Base-by-base conservation (phyloP, 2,888 invertebrate genomes). In the Heliconius cydno region DNA sequence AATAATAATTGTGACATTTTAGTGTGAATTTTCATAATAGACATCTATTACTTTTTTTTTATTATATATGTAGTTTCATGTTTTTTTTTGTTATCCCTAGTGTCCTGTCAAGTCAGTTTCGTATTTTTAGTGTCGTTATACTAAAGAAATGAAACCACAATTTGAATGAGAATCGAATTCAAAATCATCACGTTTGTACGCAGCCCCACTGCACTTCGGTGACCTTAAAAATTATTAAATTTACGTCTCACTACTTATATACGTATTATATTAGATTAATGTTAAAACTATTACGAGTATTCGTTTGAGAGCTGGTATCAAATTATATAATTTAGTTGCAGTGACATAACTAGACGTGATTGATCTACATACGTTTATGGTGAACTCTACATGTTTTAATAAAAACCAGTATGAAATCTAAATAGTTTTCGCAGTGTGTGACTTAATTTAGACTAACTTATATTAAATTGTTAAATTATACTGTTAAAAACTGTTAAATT, bases 351-450 rank as follows among this genome's bases (percentile, higher is more conserved):
- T 68, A 68, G 68, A 68, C 13, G 13, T n/a, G 7, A n/a, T 41
- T 68, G 68, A 13, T 68, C 68, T 41, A 68, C 68, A 41, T 68
- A 34, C 22, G 68, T 68, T 68, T 38, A 68, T 38, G 68, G 13
- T 41, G n/a, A 72, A 19, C 30, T 57, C 72, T 52, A 65, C 2
- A 65, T 65, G 2, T 63, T n/a, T n/a, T 65, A 65, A 5, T 4
- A 19, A 13, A 22, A 57, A 72, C 57, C 41, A n/a, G 25, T 68
- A 38, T n/a, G 38, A 68, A 38, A 38, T 68, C 68, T n/a, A 68
- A 38, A n/a, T 68, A 68, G n/a, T 38, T 68, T 68, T 68, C n/a
- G 68, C 38, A 25, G 2, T n/a, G 0, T n/a, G 7, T 68, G 38
- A 68, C 25, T 6, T 68, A 22, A 68, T 7, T n/a, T n/a, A n/a